A percentile compares a stretch with the other conserved stretches of the same genome.
Evolutionary conservation across 1,140 invertebrate species (phyloP).

Genomic region (Drosophila teissieri): DNA sequence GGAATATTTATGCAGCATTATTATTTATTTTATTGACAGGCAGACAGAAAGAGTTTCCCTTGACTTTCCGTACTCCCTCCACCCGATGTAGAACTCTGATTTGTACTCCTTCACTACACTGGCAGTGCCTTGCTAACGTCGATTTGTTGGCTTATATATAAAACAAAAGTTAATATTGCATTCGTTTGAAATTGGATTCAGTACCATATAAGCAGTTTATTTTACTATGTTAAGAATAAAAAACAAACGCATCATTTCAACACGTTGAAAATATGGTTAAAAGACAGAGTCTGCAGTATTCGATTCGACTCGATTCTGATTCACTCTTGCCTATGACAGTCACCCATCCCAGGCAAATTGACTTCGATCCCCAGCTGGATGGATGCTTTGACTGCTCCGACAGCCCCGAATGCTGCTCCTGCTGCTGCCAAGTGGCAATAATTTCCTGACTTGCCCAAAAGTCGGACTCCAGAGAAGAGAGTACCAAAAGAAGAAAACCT

Average conservation of each 20-base stretch:
- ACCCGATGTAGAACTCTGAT: constrained; percentile 23
- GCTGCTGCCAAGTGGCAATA: constrained; percentile 69
- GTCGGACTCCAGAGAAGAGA: constrained; percentile 24
- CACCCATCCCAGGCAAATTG: constrained; percentile 45
- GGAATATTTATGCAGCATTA: constrained; percentile 79
- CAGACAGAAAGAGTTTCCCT: constrained; percentile 24
- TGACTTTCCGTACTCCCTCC: constrained; percentile 51
- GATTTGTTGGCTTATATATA: too few species aligned
- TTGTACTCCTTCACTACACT: not conserved
- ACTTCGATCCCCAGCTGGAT: constrained; percentile 49
- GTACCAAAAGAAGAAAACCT: constrained; percentile 61
- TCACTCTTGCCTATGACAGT: constrained; percentile 14
- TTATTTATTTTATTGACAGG: constrained; percentile 82
- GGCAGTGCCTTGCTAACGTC: too few species aligned
- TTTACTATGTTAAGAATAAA: too few species aligned
- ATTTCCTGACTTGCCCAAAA: constrained; percentile 54
- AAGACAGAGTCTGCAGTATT: not conserved
- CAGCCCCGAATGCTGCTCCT: constrained; percentile 34
- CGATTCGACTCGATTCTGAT: constrained; percentile 22
- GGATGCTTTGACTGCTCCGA: constrained; percentile 48
- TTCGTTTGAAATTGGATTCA: too few species aligned
- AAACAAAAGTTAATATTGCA: too few species aligned
- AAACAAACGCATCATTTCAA: too few species aligned
- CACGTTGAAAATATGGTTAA: too few species aligned
- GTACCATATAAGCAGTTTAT: too few species aligned